Evolutionary conservation across 1,140 invertebrate genomes (phyloP).

Genomic region (Drosophila guanche): DNA sequence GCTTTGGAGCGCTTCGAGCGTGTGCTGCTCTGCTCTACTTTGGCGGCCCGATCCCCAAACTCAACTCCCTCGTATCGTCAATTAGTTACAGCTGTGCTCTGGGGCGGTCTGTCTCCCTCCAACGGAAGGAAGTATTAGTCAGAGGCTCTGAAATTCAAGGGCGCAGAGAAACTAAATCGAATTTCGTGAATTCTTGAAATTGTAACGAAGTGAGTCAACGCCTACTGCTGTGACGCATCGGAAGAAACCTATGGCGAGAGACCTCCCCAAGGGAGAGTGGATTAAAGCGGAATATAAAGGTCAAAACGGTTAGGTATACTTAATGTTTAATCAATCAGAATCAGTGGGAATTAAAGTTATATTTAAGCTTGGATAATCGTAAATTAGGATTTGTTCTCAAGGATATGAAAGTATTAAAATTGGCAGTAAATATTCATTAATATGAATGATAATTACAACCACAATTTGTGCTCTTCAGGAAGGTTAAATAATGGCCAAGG

Average conservation of each 20-base stretch:
- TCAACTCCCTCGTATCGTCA: constrained; percentile 24
- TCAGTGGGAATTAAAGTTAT: too few relatives aligned
- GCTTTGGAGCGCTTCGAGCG: constrained; percentile 43
- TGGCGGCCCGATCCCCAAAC: background rate
- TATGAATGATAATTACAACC: too few relatives aligned
- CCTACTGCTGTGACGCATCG: constrained; percentile 47
- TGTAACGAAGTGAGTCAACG: constrained; percentile 48
- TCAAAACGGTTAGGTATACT: background rate
- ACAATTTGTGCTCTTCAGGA: too few relatives aligned
- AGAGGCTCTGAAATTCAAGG: constrained; percentile 57
- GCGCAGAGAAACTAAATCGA: constrained; percentile 30
- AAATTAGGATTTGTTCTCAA: too few relatives aligned
- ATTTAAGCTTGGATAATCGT: too few relatives aligned
- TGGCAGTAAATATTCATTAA: too few relatives aligned
- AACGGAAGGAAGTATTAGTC: constrained; percentile 79
- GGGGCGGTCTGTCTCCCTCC: background rate
- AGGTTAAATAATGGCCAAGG: too few relatives aligned
- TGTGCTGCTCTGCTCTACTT: constrained; percentile 36
- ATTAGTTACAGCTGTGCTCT: constrained; percentile 68
- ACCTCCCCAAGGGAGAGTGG: background rate
- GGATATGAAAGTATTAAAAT: too few relatives aligned
- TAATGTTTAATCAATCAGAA: too few relatives aligned
- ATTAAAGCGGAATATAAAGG: constrained; percentile 6
- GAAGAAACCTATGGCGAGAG: background rate
- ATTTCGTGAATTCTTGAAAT: constrained; percentile 65